Conservation (phyloP, 1,140 invertebrate species). For the Armadillidium nasatum region DNA sequence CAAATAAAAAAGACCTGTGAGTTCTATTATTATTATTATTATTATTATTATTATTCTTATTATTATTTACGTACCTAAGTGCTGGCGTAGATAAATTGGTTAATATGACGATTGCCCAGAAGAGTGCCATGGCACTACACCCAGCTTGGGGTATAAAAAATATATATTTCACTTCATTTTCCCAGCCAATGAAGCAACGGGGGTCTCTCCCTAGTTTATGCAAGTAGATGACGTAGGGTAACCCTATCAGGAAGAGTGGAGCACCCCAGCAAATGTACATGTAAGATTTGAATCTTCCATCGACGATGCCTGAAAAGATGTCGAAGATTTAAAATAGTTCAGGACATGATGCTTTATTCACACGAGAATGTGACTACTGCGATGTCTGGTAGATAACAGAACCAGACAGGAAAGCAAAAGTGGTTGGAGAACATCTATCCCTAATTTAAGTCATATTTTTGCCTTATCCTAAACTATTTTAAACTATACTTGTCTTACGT, state of each 20-base stretch:
- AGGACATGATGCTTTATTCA: too few relatives aligned
- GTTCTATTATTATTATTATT: too few relatives aligned
- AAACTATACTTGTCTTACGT: too few relatives aligned
- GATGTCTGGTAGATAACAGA: too few relatives aligned
- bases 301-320: conserved; percentile 46
- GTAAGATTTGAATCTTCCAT: conserved; percentile 46
- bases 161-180: conserved; percentile 26
- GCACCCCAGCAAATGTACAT: conserved; percentile 46
- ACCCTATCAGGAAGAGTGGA: conserved; percentile 32
- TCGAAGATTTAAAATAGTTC: too few relatives aligned
- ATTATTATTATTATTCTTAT: conserved; percentile 1
- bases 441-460: too few relatives aligned
- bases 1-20: too few relatives aligned
- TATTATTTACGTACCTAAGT: conserved; percentile 27
- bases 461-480: too few relatives aligned
- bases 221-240: conserved; percentile 30
- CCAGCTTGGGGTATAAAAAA: conserved; percentile 32
- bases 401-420: too few relatives aligned
- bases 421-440: too few relatives aligned
- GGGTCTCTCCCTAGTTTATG: conserved; percentile 40
- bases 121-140: conserved; percentile 30
- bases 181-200: conserved; percentile 40
- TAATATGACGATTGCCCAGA: conserved; percentile 36
- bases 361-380: too few relatives aligned
- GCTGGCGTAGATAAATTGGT: conserved; percentile 34